Conservation (phyloP, 2,888 invertebrate genomes). For the Aleiodes leptofemur region DNA sequence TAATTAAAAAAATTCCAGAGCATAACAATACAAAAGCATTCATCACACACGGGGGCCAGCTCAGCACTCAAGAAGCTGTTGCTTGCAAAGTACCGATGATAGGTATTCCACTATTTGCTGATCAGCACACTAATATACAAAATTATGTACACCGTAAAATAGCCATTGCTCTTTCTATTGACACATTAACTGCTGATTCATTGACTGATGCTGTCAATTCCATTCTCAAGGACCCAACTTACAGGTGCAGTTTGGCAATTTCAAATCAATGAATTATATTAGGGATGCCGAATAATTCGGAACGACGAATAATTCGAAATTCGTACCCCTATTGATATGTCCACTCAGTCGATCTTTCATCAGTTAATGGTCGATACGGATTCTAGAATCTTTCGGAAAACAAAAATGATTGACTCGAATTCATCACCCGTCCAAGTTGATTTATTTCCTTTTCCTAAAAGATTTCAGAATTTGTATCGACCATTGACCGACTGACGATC, state of each 20-base stretch:
- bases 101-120: slow-evolving; percentile 67
- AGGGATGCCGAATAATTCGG: too few species aligned
- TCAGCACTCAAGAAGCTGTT: slow-evolving; percentile 65
- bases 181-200: slow-evolving; percentile 54
- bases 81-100: slow-evolving; percentile 64
- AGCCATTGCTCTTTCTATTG: slow-evolving; percentile 50
- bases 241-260: slow-evolving; percentile 52
- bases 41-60: slow-evolving; percentile 67
- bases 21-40: slow-evolving; percentile 67
- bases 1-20: slow-evolving; percentile 52
- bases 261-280: too few species aligned
- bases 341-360: too few species aligned
- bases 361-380: too few species aligned
- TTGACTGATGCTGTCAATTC: slow-evolving; percentile 56
- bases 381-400: too few species aligned
- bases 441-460: too few species aligned
- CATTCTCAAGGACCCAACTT: slow-evolving; percentile 56
- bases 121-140: slow-evolving; percentile 62
- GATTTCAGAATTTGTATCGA: too few species aligned
- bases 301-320: too few species aligned
- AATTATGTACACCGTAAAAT: slow-evolving; percentile 53
- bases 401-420: too few species aligned
- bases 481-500: too few species aligned
- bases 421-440: too few species aligned
- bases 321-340: too few species aligned